Base-by-base conservation (phyloP, 2,888 invertebrate genomes). In the Perizoma affinitatum region DNA sequence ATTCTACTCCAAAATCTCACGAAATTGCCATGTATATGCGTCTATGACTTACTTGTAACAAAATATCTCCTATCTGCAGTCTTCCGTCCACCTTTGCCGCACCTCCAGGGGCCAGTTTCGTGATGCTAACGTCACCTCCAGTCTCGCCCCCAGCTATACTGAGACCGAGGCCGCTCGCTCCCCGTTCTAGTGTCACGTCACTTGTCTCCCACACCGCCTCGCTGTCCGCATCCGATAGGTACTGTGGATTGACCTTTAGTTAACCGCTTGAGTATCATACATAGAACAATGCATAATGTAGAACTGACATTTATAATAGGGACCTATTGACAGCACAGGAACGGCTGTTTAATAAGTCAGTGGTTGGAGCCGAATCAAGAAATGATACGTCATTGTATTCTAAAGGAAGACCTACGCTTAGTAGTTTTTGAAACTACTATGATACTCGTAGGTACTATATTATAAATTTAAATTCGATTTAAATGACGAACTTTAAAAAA, bases 141-240 rank as follows among this genome's bases (percentile, higher is more conserved):
- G 96, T 97, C 90, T 99, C 99, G 44, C 99, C 99, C 56, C 99
- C 99, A 69, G 99, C 99, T 93, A 99, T 99, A 83, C 98, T 98
- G 88, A 99, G 98, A 6, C 99, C 99, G 69, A 99, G 94, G 5
- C 99, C 99, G 52, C 97, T 96, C 55, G 95, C 95, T 50, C 95
- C 95, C 72, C 98, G 94, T 88, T 98, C 98, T 87, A 98, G 91
- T 61, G 95, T 94, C 79, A 98, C 98, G 86, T 98, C 97, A 87
- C 97, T 96, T 84, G 96, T 97, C 85, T 97, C 96, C 97, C 98
- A 98, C 68, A 95, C 96, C 72, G 96, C 96, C 77, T 96, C 96
- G 71, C 74, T 86, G 71, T 92, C 91, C 11, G 86, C 80, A 61
- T 90, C 90, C 49, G 85, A 78, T 60, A 84, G 74, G 69, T 80